Evolutionary conservation across 2,888 invertebrate species (phyloP), one percentile per base, ranked within the genome.

Genomic region (Thumatha senex): DNA sequence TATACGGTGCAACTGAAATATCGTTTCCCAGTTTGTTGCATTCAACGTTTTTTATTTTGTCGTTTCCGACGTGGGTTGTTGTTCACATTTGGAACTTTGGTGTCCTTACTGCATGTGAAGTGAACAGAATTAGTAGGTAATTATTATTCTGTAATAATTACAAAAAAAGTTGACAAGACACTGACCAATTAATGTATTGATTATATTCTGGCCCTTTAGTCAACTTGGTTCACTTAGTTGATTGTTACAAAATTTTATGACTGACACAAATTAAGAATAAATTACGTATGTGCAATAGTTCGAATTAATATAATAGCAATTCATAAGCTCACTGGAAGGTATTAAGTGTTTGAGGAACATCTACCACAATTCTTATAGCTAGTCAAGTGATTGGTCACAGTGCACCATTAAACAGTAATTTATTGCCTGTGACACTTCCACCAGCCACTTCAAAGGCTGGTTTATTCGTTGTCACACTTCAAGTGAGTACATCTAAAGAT

Each of bases 361-460:
- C 49, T 56, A 50, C 49, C 46, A 40, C 11, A 29, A 5, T 24
- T 24, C 18, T 4, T 59, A 52, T 54, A 55, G 54, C 43, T 52
- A 56, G 44, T 46, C 53, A 51, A 47, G 30, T 29, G 54, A 76
- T 78, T 72, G 55, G 71, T 61, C 59, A 69, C 69, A 52, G 63
- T 61, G 38, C 38, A 59, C 67, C 56, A 70, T 78, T 76, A 74
- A 58, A 56, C 41, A 54, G 63, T 61, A 66, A 70, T 72, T 73
- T 72, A 72, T 70, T 45, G 40, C 51, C 40, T 35, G 40, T 40
- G 18, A 46, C 39, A 53, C 61, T 72, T 70, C 64, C 67, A 68
- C 63, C 63, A 55, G 63, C 58, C 41, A 77, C 75, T 71, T 79
- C 75, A 76, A 75, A 79, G 77, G 53, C 41, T 41, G 61, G 53